Evolutionary conservation across 1,140 invertebrate species (phyloP), one percentile per base, ranked within the genome.

Genomic region (Meloidogyne exigua): DNA sequence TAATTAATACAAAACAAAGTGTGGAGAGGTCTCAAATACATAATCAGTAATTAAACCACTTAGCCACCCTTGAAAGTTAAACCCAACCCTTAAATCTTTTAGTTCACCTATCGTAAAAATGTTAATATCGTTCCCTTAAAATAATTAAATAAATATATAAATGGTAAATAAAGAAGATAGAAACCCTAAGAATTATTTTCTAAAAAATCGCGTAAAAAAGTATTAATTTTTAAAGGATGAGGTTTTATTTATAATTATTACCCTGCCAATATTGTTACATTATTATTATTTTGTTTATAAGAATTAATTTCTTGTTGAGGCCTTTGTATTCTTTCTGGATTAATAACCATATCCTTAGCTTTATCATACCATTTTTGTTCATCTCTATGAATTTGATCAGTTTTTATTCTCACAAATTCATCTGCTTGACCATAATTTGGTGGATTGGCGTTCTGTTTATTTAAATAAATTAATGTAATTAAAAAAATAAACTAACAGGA

Each of bases 381-480:
- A 76, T 91, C 89, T 68, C 88, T 75, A 74, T 89, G 82, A n/a
- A 91, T 86, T 71, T 89, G 83, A 36, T 89, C 82, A n/a, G 93
- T 95, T 88, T 95, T 94, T 82, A 93, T 91, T 80, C 92, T 91
- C 68, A 95, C 93, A 87, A 92, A 90, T 72, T 91, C 90, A 88
- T 95, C 94, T 36, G 94, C 93, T 80, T 92, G 91, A 71, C 93
- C 93, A 89, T 98, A 98, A 86, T 92, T 91, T 57, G 95, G 95
- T 69, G 94, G 94, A 90, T 96, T 96, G 81, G 92, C 86, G 63
- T 80, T 75, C 71, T 64, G 11, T 64, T 28, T 57, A 10, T 25
- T 23, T 57, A n/a, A 49, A 49, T 36, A 62, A 49, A 64, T 64
- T 18, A 39, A 72, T 26, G 9, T 18, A 23, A 25, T 49, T 23